Percentiles rank a stretch among this genome's conserved stretches.
Conservation (phyloP, 2,113 vertebrate genomes). For the Rhineura floridana region DNA sequence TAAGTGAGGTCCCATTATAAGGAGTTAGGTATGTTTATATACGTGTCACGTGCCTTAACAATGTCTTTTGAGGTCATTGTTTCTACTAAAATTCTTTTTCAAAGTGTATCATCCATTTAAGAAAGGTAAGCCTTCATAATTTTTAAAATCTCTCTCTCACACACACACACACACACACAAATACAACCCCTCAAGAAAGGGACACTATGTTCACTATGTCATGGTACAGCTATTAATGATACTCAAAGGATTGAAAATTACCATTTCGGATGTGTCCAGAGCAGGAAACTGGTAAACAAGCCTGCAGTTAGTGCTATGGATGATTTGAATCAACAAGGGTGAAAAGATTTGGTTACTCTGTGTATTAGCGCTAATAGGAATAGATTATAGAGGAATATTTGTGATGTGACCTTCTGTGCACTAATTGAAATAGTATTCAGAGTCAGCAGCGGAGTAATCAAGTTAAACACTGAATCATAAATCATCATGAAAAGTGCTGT, state of each 20-base stretch:
- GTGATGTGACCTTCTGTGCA: constrained; percentile 99
- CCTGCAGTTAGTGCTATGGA: constrained; percentile 93
- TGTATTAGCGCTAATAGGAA: constrained; percentile 99
- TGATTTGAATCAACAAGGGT: constrained; percentile 99
- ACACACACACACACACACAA: constrained; percentile 57
- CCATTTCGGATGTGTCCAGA: constrained; percentile 91
- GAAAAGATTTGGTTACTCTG: constrained; percentile 99
- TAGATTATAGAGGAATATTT: constrained; percentile 99
- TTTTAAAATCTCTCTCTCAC: constrained; percentile 70
- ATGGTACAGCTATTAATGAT: constrained; percentile 89
- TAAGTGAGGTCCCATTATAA: not conserved
- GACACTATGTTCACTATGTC: constrained; percentile 85
- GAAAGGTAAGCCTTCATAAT: constrained; percentile 70
- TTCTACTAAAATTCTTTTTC: constrained; percentile 57
- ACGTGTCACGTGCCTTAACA: constrained; percentile 10
- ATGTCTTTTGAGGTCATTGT: constrained; percentile 63
- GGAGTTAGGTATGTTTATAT: not conserved
- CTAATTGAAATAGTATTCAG: constrained; percentile 99
- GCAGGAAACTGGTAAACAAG: constrained; percentile 98
- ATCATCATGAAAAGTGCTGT: constrained; percentile 99
- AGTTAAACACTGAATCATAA: constrained; percentile 99
- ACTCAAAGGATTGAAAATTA: constrained; percentile 91
- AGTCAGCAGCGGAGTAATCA: constrained; percentile 99
- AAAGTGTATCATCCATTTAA: constrained; percentile 65
- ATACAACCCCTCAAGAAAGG: constrained; percentile 78